A percentile compares a stretch with the other conserved stretches of the same genome.
Conservation (phyloP, 2,888 invertebrate species). For the Rhabditoides inermis region DNA sequence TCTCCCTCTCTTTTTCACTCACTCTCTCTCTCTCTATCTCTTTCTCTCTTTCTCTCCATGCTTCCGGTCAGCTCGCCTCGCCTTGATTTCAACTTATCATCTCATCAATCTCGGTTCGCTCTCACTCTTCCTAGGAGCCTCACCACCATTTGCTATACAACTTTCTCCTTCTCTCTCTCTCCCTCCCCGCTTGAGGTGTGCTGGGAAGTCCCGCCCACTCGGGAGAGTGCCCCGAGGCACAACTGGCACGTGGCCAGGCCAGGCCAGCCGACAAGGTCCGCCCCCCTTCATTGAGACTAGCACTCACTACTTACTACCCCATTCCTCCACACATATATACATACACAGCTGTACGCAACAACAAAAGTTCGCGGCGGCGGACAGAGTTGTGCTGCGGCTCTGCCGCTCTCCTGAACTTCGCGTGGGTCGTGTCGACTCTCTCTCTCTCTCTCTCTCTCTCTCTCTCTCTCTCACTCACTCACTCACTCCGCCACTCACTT, state of each 20-base stretch:
- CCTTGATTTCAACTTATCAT: not conserved
- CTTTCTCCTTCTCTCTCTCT: slow-evolving; percentile 2
- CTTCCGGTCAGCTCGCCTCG: not conserved
- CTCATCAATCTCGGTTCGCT: not conserved
- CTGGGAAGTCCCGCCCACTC: too few species aligned
- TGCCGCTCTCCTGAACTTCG: not conserved
- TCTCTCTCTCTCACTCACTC: slow-evolving; percentile 9
- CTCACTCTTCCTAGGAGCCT: not conserved
- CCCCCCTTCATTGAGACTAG: too few species aligned
- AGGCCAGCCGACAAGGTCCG: too few species aligned
- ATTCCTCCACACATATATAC: too few species aligned
- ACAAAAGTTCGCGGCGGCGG: slow-evolving; percentile 8
- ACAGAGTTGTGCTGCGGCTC: not conserved
- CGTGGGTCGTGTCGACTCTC: not conserved
- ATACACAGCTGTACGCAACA: too few species aligned
- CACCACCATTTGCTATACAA: not conserved
- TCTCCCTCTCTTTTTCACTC: too few species aligned
- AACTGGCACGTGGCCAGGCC: too few species aligned
- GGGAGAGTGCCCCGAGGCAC: too few species aligned
- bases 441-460: slow-evolving; percentile 7
- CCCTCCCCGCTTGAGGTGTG: too few species aligned
- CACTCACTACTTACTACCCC: too few species aligned
- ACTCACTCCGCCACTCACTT: slow-evolving; percentile 8
- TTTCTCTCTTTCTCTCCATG: too few species aligned
- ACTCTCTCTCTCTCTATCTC: too few species aligned